Base-by-base conservation (phyloP, 2,797 vertebrate genomes). In the Dendrocincla fuliginosa region DNA sequence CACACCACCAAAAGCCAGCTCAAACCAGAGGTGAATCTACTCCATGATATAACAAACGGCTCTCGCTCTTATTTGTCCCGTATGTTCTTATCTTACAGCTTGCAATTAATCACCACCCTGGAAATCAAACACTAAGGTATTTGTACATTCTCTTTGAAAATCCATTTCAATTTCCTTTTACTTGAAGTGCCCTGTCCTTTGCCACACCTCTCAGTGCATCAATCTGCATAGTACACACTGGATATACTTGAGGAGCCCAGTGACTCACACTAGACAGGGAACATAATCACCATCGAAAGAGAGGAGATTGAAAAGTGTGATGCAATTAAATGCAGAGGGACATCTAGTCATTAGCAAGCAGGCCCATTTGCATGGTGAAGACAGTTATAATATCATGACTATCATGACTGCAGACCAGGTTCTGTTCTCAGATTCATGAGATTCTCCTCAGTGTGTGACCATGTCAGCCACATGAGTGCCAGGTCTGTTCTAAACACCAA, bases 41-140 rank as follows among this genome's bases (percentile, higher is more conserved):
- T 63, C 69, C 61, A 86, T 10, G 63, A 86, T 82, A 87, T 56
- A 88, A 84, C 74, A 76, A 86, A 88, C 4, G 2, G 52, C 87
- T 91, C 86, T 81, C 55, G 65, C 91, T 94, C 71, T 55, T 80
- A 89, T 78, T 94, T 94, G 79, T 84, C 91, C 91, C 56, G 19
- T 18, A 52, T 79, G 55, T 84, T 68, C 89, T 96, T 97, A 96
- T 95, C 91, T 94, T 69, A 65, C 53, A 74, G 82, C 73, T 79
- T 69, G 63, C 56, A 93, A 94, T 92, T 97, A 96, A 96, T 95
- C 95, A 93, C 89, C 95, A 68, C 94, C 96, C 92, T 96, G 67
- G 92, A 95, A 95, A 95, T 95, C 95, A 97, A 96, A 97, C 95
- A 95, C 83, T n/a, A 77, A 83, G 39, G 57, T 90, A 93, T 92